phyloP scores from a whole-genome alignment of 2,797 vertebrate genomes.

The Acrossocheilus fasciatus region DNA sequence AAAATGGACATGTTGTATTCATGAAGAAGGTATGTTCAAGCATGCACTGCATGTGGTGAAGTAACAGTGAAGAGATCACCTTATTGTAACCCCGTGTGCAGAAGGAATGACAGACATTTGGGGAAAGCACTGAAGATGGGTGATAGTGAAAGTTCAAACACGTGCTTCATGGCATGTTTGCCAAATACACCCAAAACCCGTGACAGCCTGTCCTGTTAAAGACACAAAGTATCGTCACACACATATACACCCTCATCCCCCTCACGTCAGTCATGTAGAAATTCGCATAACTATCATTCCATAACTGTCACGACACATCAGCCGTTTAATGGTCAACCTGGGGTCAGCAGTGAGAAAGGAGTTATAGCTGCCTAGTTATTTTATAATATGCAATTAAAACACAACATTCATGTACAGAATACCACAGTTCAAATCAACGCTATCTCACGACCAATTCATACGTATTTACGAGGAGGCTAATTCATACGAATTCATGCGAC shows the following conservation, averaged over 20 bases:
- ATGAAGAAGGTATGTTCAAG: neutral
- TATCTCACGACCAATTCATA: too few species aligned
- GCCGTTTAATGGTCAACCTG: neutral
- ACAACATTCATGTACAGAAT: neutral
- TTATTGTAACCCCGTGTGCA: neutral
- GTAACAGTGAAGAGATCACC: neutral
- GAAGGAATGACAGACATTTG: conserved; percentile 12
- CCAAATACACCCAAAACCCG: neutral
- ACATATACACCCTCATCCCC: neutral
- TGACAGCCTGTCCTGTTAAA: neutral
- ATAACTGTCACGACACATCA: conserved; percentile 1
- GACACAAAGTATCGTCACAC: neutral
- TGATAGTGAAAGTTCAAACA: conserved; percentile 10
- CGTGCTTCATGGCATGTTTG: conserved; percentile 17
- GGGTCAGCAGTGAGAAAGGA: neutral
- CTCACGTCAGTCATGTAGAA: conserved; percentile 7
- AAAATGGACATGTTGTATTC: neutral
- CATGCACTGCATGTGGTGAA: neutral
- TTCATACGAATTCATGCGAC: too few species aligned
- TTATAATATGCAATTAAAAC: neutral
- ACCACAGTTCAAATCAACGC: neutral
- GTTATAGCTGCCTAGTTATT: neutral
- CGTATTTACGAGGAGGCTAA: too few species aligned
- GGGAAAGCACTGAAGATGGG: neutral
- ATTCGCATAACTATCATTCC: conserved; percentile 36